Evolutionary conservation across 2,888 invertebrate genomes (phyloP).

Genomic region (Acheta domesticus): DNA sequence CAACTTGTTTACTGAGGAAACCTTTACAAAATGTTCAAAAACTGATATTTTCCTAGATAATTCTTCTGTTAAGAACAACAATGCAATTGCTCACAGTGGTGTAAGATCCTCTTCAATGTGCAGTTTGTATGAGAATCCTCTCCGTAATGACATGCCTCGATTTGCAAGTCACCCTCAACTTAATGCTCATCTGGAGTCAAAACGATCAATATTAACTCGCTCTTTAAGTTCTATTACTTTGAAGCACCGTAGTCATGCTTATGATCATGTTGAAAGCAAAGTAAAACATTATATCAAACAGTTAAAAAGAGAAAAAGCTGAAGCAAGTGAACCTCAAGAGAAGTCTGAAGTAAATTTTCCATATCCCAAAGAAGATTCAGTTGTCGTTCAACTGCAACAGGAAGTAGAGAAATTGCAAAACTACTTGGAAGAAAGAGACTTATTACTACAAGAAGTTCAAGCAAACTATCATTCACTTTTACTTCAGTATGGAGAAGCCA

Average conservation of each 20-base stretch:
- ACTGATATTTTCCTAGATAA: not conserved
- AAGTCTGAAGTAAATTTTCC: not conserved
- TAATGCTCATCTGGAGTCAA: not conserved
- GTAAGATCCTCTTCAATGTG: not conserved
- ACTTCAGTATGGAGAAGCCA: not conserved
- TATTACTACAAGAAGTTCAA: not conserved
- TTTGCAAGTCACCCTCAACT: not conserved
- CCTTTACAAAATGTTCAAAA: not conserved
- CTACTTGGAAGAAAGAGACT: not conserved
- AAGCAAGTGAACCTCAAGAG: not conserved
- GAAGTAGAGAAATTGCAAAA: not conserved
- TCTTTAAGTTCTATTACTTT: not conserved
- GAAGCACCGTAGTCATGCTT: not conserved
- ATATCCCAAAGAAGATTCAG: not conserved
- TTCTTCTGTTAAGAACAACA: not conserved
- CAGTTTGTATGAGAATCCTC: not conserved
- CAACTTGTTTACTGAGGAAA: not conserved
- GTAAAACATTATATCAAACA: not conserved
- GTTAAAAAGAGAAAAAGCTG: not conserved
- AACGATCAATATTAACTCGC: no score
- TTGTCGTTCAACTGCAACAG: not conserved
- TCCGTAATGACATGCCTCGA: not conserved
- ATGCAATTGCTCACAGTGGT: not conserved
- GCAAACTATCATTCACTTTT: not conserved
- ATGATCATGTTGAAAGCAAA: slow-evolving; percentile 1